These are phyloP conservation scores for Globicephala melas DNA, from an alignment of 2,113 vertebrate species.

Conservation along the genomic window DNA sequence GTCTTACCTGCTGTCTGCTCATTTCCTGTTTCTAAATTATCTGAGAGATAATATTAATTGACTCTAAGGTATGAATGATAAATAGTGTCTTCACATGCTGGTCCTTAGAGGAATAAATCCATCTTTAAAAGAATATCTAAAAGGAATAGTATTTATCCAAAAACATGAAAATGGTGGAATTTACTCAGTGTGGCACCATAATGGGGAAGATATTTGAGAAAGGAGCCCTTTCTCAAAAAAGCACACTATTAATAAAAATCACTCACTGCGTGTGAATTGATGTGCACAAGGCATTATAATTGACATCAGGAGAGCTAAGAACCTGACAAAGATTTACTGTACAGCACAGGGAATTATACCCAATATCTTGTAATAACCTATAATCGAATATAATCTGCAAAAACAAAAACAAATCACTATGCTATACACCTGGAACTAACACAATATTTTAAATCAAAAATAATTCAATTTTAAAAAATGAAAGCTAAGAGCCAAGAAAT, in stretches of 20 bases:
- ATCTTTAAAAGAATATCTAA: not conserved
- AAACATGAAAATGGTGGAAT: not conserved
- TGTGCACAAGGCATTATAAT: not conserved
- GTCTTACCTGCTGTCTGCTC: not conserved
- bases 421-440: not conserved
- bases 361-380: not conserved
- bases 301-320: not conserved
- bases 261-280: not conserved
- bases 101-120: not conserved
- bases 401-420: not conserved
- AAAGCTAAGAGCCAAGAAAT: not conserved
- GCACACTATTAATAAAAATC: not conserved
- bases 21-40: not conserved
- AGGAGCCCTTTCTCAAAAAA: not conserved
- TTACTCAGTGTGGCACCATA: not conserved
- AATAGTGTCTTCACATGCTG: not conserved
- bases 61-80: not conserved
- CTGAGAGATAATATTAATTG: not conserved
- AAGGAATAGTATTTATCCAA: not conserved
- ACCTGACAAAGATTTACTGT: not conserved
- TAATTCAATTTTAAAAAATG: not conserved
- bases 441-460: not conserved
- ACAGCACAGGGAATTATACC: not conserved
- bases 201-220: not conserved
- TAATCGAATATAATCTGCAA: not conserved